phyloP scores from a whole-genome alignment of 2,797 vertebrate species.

The Urosaurus nigricauda region DNA sequence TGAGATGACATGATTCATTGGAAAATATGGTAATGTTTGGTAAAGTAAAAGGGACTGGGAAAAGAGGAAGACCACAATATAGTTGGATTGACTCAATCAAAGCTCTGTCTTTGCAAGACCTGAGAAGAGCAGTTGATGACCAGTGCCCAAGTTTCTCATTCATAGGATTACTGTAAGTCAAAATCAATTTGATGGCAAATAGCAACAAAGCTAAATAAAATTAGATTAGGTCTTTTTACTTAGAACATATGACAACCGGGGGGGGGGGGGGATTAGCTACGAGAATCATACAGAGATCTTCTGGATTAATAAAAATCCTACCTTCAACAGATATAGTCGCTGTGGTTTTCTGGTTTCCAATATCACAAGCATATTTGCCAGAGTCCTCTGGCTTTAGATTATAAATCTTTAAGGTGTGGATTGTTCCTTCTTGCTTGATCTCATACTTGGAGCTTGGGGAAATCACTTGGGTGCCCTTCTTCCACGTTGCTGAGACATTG shows the following conservation, averaged over 20 bases:
- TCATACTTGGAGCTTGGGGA: constrained; percentile 60
- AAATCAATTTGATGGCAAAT: no score
- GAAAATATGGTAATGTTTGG: no score
- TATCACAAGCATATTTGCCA: constrained; percentile 66
- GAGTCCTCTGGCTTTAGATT: constrained; percentile 59
- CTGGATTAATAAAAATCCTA: not conserved
- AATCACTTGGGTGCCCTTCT: constrained; percentile 57
- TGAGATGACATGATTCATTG: no score
- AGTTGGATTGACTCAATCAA: no score
- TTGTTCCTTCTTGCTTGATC: constrained; percentile 55
- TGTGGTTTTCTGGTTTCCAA: constrained; percentile 50
- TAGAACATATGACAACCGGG: not conserved
- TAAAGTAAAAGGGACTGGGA: no score
- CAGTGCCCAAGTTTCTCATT: no score
- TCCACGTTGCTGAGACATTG: constrained; percentile 30
- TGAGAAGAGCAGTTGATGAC: no score
- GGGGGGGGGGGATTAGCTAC: not conserved
- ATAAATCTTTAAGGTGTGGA: constrained; percentile 61
- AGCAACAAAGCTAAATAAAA: no score
- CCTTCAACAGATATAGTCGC: constrained; percentile 69
- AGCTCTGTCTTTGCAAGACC: no score
- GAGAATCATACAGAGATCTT: not conserved
- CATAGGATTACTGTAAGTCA: no score
- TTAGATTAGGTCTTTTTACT: not conserved
- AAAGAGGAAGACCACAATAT: no score